Conservation (phyloP, 2,113 vertebrate species). For the Fregetta grallaria region DNA sequence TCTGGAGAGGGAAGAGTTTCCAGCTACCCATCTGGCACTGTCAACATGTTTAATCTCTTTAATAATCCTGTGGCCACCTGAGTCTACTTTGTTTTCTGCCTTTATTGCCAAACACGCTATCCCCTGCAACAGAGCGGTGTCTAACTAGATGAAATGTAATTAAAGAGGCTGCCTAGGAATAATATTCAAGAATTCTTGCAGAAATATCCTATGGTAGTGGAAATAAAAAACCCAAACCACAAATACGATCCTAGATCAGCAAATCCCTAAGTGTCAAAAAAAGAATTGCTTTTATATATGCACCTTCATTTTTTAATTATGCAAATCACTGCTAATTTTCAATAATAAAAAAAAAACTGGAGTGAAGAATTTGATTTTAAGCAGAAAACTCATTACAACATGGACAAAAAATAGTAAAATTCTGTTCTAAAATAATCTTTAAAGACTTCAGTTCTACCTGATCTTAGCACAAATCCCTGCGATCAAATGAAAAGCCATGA, state of each 20-base stretch:
- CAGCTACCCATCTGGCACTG: background rate
- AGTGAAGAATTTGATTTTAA: background rate
- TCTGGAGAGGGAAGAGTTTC: background rate
- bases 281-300: background rate
- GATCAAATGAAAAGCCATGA: background rate
- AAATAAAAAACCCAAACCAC: background rate
- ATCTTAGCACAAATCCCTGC: background rate
- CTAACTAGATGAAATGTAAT: constrained; percentile 53
- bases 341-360: background rate
- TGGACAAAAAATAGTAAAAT: background rate
- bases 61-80: constrained; percentile 46
- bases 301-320: background rate
- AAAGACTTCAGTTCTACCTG: background rate
- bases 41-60: constrained; percentile 51
- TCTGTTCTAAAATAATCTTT: background rate
- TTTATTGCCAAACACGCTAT: background rate
- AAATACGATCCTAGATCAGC: background rate
- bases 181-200: constrained; percentile 21
- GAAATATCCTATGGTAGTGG: background rate
- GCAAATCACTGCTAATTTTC: background rate
- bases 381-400: background rate
- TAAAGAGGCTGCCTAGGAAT: constrained; percentile 42
- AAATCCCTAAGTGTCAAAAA: background rate
- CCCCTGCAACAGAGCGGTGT: background rate
- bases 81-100: constrained; percentile 35